Evolutionary conservation across 1,140 invertebrate genomes (phyloP).

Genomic region (Philaenus spumarius): DNA sequence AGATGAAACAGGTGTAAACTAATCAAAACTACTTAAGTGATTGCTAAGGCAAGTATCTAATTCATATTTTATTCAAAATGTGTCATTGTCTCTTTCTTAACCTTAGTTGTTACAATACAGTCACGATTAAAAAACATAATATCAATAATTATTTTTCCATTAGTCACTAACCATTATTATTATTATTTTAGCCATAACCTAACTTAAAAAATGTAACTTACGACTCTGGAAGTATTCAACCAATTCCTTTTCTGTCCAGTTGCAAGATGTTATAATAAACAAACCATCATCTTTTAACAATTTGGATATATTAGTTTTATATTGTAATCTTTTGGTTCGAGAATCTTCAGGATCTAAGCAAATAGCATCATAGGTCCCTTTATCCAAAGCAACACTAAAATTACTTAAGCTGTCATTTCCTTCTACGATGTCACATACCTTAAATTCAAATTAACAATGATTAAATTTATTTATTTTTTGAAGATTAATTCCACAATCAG

Average conservation of each 20-base stretch:
- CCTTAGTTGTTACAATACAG: not conserved
- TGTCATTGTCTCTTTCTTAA: constrained; percentile 2
- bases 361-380: constrained; percentile 92
- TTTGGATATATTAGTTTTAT: constrained; percentile 56
- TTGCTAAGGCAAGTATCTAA: too few species aligned
- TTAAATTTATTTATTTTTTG: too few species aligned
- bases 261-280: constrained; percentile 88
- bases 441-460: constrained; percentile 29
- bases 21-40: too few species aligned
- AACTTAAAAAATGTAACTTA: constrained; percentile 36
- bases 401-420: constrained; percentile 34
- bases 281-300: constrained; percentile 54
- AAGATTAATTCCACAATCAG: too few species aligned
- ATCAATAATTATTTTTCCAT: too few species aligned
- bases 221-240: constrained; percentile 56
- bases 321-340: constrained; percentile 52
- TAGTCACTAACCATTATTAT: too few species aligned
- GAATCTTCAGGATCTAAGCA: constrained; percentile 67
- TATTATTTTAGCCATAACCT: too few species aligned
- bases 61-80: constrained; percentile 3
- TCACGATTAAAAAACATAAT: not conserved
- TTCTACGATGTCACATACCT: constrained; percentile 50
- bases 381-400: constrained; percentile 70
- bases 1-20: too few species aligned
- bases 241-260: constrained; percentile 86